Percentiles rank a stretch among this genome's conserved stretches.
These are phyloP conservation scores for Polydrusus cervinus DNA, from an alignment of 2,888 invertebrate species.

Conservation along the genomic window DNA sequence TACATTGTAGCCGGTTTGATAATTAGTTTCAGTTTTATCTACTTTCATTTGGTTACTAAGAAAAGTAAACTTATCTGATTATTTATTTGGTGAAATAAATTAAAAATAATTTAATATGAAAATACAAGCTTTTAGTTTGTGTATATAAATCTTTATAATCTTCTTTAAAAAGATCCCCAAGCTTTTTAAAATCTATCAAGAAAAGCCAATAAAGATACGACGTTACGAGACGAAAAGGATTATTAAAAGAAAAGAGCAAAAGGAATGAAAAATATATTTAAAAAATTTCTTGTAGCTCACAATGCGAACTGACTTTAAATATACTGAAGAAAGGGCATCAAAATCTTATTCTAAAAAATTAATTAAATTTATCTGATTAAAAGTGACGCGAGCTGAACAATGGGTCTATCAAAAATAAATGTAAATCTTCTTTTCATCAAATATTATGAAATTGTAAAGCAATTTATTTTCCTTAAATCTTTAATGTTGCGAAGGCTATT, in stretches of 20 bases:
- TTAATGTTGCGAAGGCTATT: neutral
- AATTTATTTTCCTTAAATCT: neutral
- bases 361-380: conserved; percentile 9
- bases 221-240: too few species aligned
- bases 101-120: too few species aligned
- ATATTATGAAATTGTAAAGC: neutral
- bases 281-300: neutral
- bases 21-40: too few species aligned
- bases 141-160: too few species aligned
- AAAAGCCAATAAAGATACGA: too few species aligned
- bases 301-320: neutral
- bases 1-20: too few species aligned
- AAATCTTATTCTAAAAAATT: neutral
- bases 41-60: too few species aligned
- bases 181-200: too few species aligned
- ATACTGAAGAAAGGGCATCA: neutral
- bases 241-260: neutral
- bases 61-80: too few species aligned
- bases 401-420: neutral
- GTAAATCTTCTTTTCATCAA: conserved; percentile 1
- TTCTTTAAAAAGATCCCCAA: too few species aligned
- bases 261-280: neutral
- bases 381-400: conserved; percentile 3
- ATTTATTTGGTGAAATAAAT: too few species aligned
- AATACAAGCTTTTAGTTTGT: too few species aligned